These are phyloP conservation scores for Samia ricini DNA, from an alignment of 1,140 invertebrate species.

Conservation along the genomic window DNA sequence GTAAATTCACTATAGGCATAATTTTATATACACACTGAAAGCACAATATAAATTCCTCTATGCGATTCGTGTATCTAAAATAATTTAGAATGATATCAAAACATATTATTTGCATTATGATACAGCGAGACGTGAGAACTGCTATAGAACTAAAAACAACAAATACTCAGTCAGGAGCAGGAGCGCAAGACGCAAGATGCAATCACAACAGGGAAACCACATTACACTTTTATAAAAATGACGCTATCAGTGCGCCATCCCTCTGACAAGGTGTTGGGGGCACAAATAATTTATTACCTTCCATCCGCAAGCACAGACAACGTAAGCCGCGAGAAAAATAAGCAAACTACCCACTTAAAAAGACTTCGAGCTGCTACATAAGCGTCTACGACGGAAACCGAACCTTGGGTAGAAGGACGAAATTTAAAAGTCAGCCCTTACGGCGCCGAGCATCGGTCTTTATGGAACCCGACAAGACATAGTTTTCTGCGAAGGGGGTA, in stretches of 20 bases:
- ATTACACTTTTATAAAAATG: conserved; percentile 76
- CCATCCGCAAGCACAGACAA: conserved; percentile 58
- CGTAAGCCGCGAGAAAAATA: conserved; percentile 72
- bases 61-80: too few relatives aligned
- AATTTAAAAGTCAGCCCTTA: conserved; percentile 57
- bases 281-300: conserved; percentile 71
- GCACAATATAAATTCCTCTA: too few relatives aligned
- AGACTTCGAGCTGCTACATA: conserved; percentile 32
- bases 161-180: background rate
- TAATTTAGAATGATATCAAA: background rate
- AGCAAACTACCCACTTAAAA: conserved; percentile 71
- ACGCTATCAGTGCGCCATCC: conserved; percentile 55
- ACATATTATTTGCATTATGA: background rate
- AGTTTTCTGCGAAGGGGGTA: conserved; percentile 66
- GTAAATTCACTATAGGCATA: too few relatives aligned
- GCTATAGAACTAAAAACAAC: conserved; percentile 18
- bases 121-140: conserved; percentile 13
- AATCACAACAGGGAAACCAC: conserved; percentile 69
- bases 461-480: conserved; percentile 32
- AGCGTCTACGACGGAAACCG: conserved; percentile 28
- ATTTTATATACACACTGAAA: too few relatives aligned
- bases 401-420: conserved; percentile 40
- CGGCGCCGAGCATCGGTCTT: conserved; percentile 34
- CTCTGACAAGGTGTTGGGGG: conserved; percentile 64
- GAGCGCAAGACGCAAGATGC: conserved; percentile 22